Evolutionary conservation across 2,797 vertebrate species (phyloP).

Genomic region (Melanogrammus aeglefinus): DNA sequence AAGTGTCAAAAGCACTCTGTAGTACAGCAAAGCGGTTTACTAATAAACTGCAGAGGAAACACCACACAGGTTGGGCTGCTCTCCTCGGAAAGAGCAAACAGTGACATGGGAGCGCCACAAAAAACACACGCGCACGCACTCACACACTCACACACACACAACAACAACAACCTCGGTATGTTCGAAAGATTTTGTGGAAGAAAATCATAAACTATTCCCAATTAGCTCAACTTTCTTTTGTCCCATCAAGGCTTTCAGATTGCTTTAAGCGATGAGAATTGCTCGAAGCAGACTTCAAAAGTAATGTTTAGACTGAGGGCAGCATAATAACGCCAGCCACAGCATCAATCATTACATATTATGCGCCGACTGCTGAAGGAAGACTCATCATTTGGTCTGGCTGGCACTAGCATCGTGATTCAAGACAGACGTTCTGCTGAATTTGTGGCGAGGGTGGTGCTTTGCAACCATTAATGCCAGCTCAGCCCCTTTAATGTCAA

Average conservation of each 20-base stretch:
- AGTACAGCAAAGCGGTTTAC: constrained; percentile 58
- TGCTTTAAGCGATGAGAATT: not conserved
- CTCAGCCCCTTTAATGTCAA: constrained; percentile 24
- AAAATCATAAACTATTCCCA: not conserved
- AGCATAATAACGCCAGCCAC: not conserved
- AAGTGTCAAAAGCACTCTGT: constrained; percentile 42
- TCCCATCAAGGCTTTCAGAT: not conserved
- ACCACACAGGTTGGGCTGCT: constrained; percentile 47
- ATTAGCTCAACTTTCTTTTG: not conserved
- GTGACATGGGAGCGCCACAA: constrained; percentile 5
- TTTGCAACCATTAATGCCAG: constrained; percentile 17
- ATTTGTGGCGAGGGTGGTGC: constrained; percentile 11
- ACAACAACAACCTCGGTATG: not conserved
- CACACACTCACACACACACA: too few species aligned
- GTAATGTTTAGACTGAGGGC: not conserved
- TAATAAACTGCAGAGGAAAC: constrained; percentile 56
- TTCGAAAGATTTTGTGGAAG: not conserved
- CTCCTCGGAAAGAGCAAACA: constrained; percentile 27
- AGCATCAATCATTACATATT: not conserved
- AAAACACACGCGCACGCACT: too few species aligned
- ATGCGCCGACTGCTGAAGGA: not conserved
- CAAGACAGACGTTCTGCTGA: not conserved
- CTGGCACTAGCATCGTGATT: not conserved
- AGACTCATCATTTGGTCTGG: not conserved
- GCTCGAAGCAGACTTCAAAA: not conserved